Evolutionary conservation across 2,113 vertebrate genomes (phyloP).

Genomic region (Rhabdornis inornatus): DNA sequence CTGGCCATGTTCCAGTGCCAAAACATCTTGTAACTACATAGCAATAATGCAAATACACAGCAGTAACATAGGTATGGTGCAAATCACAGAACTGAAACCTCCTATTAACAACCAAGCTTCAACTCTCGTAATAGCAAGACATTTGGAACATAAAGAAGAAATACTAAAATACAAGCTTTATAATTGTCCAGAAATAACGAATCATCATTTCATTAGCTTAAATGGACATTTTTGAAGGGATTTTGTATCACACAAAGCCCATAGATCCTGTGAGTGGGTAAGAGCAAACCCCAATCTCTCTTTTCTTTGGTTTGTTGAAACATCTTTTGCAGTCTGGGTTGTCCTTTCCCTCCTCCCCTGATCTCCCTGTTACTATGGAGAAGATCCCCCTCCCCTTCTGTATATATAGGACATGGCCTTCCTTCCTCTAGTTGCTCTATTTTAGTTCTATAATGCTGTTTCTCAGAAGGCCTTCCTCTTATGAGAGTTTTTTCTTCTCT

Average conservation of each 20-base stretch:
- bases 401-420: slow-evolving; percentile 49
- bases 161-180: neutral
- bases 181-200: neutral
- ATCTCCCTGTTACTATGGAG: neutral
- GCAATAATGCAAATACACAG: neutral
- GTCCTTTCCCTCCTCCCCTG: neutral
- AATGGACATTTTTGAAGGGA: neutral
- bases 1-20: neutral
- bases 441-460: slow-evolving; percentile 31
- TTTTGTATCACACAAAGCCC: neutral
- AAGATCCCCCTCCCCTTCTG: slow-evolving; percentile 26
- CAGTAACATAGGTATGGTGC: fast-evolving
- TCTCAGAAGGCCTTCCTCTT: slow-evolving; percentile 50
- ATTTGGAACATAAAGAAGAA: neutral
- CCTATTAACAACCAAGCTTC: neutral
- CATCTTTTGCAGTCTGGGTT: neutral
- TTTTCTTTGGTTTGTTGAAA: neutral
- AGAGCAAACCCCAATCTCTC: neutral
- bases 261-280: neutral
- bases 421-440: slow-evolving; percentile 62
- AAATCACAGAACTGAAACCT: neutral
- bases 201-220: neutral
- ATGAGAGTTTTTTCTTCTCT: neutral
- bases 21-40: neutral
- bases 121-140: neutral